Evolutionary conservation across 2,113 vertebrate genomes (phyloP).

Genomic region (Corynorhinus townsendii): DNA sequence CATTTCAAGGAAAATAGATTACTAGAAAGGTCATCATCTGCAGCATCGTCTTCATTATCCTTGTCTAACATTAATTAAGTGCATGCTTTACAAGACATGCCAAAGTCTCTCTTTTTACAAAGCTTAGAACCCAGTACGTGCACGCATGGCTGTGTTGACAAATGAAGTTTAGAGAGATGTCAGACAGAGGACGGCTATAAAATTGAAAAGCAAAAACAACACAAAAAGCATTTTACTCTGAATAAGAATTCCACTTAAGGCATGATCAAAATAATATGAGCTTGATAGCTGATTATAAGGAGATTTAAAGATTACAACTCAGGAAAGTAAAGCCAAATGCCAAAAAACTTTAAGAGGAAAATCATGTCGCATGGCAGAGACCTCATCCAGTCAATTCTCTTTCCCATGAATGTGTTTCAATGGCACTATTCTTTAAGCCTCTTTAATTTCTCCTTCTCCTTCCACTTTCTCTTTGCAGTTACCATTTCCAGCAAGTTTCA

Average conservation of each 20-base stretch:
- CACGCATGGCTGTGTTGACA: background rate
- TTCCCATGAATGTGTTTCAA: background rate
- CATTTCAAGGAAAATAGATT: conserved; percentile 50
- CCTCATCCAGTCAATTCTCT: background rate
- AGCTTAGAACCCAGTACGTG: background rate
- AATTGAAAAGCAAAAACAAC: background rate
- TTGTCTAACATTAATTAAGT: background rate
- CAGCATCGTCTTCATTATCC: background rate
- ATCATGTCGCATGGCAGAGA: background rate
- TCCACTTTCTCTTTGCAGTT: conserved; percentile 46
- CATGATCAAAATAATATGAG: background rate
- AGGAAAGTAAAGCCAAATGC: background rate
- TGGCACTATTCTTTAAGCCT: conserved; percentile 2
- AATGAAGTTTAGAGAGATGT: background rate
- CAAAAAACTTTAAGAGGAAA: background rate
- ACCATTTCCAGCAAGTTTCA: conserved; percentile 65
- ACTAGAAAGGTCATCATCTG: conserved; percentile 37
- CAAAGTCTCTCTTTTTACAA: background rate
- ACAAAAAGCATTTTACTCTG: background rate
- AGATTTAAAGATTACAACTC: conserved; percentile 19
- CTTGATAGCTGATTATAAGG: background rate
- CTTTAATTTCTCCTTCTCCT: conserved; percentile 40
- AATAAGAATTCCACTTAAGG: conserved; percentile 2
- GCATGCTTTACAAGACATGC: background rate
- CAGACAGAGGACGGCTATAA: background rate